Evolutionary conservation across 1,140 invertebrate genomes (phyloP).

Genomic region (Listronotus oregonensis): DNA sequence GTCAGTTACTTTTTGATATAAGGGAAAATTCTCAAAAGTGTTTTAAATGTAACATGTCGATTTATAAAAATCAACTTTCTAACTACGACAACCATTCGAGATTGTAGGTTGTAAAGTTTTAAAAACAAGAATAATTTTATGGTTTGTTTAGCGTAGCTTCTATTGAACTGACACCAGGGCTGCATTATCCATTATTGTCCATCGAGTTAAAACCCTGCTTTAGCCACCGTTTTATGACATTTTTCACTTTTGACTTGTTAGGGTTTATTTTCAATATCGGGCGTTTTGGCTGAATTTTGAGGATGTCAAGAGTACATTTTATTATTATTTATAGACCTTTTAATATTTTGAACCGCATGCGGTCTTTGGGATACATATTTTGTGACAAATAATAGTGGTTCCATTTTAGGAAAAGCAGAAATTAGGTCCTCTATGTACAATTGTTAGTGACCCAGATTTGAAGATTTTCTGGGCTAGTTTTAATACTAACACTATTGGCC

Average conservation of each 20-base stretch:
- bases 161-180: background rate
- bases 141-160: conserved; percentile 1
- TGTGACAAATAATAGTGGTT: background rate
- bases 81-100: background rate
- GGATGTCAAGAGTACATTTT: conserved; percentile 7
- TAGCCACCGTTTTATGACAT: conserved; percentile 9
- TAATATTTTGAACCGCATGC: conserved; percentile 8
- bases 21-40: no score
- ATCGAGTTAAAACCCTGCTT: background rate
- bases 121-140: conserved; percentile 1
- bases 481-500: conserved; percentile 5
- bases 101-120: conserved; percentile 1
- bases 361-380: conserved; percentile 1
- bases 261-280: background rate
- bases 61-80: conserved; percentile 7
- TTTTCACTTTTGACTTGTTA: background rate
- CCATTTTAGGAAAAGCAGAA: background rate
- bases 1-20: no score
- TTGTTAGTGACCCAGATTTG: conserved; percentile 1
- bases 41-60: no score
- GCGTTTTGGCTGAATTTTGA: background rate
- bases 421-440: background rate
- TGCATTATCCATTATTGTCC: conserved; percentile 2
- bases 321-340: conserved; percentile 9
- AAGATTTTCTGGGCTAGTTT: background rate